Percentiles rank a stretch among this genome's conserved stretches.
Conservation (phyloP, 2,888 invertebrate genomes). For the Omphaloscelis lunosa region DNA sequence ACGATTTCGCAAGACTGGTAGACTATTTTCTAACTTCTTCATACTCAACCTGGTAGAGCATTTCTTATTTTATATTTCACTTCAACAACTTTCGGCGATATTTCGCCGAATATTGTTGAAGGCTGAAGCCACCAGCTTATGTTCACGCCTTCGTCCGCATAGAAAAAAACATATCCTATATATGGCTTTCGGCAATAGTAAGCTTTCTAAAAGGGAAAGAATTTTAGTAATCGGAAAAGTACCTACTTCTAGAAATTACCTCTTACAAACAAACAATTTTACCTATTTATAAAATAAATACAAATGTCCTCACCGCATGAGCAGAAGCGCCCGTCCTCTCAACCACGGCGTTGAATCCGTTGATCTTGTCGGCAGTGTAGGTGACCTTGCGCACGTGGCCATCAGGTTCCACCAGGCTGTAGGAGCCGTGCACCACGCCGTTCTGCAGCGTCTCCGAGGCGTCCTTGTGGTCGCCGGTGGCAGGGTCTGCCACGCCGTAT, state of each 20-base stretch:
- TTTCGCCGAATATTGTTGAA: too few relatives aligned
- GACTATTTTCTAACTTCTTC: background rate
- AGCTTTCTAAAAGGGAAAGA: background rate
- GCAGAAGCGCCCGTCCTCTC: constrained; percentile 86
- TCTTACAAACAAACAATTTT: background rate
- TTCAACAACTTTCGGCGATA: background rate
- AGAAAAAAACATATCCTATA: background rate
- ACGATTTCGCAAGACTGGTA: background rate
- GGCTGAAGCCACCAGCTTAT: too few relatives aligned
- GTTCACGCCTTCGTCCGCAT: background rate
- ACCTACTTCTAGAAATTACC: background rate
- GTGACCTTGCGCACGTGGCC: constrained; percentile 88
- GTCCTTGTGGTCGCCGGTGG: constrained; percentile 89
- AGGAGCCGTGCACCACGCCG: constrained; percentile 89
- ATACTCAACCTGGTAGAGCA: background rate
- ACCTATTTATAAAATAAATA: background rate
- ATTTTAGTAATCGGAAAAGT: background rate
- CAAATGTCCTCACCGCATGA: constrained; percentile 78
- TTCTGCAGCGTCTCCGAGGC: constrained; percentile 88
- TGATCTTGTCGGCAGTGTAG: constrained; percentile 89
- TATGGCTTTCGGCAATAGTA: background rate
- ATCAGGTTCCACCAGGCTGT: constrained; percentile 89
- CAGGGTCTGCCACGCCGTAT: constrained; percentile 88
- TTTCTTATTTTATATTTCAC: background rate
- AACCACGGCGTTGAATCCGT: constrained; percentile 90